These are phyloP conservation scores for Osmerus mordax DNA, from an alignment of 2,113 vertebrate species.

Conservation along the genomic window DNA sequence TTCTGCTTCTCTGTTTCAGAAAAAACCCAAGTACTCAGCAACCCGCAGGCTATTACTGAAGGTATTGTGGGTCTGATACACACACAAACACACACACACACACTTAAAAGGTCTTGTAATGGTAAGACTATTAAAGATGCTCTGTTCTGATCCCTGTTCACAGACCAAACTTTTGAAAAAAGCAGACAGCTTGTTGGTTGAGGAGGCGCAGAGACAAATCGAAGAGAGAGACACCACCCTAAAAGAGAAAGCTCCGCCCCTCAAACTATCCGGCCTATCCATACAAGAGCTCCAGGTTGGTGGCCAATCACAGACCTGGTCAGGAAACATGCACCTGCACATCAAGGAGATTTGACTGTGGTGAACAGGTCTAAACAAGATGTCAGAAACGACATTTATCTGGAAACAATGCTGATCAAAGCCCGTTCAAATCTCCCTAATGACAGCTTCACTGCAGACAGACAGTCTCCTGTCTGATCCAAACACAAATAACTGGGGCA, in stretches of 20 bases:
- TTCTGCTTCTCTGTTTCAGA: constrained; percentile 20
- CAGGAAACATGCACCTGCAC: too few relatives aligned
- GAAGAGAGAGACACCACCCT: constrained; percentile 44
- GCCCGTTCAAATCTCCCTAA: too few relatives aligned
- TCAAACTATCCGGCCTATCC: constrained; percentile 47
- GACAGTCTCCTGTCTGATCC: too few relatives aligned
- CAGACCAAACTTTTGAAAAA: constrained; percentile 57
- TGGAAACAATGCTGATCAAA: too few relatives aligned
- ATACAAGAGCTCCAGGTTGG: constrained; percentile 54
- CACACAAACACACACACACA: too few relatives aligned
- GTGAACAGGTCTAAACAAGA: too few relatives aligned
- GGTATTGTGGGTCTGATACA: constrained; percentile 29
- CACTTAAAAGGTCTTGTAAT: not conserved
- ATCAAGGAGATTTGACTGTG: too few relatives aligned
- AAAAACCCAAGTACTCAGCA: constrained; percentile 50
- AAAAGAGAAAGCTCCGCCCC: constrained; percentile 43
- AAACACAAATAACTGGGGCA: too few relatives aligned
- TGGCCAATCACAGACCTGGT: too few relatives aligned
- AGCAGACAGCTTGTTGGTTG: constrained; percentile 41
- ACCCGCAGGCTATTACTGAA: constrained; percentile 56
- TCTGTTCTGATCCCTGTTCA: not conserved
- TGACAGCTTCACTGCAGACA: too few relatives aligned
- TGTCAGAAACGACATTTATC: too few relatives aligned
- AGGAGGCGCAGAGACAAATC: constrained; percentile 41
- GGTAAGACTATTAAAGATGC: constrained; percentile 7